Evolutionary conservation across 2,113 vertebrate genomes (phyloP), one percentile per base, ranked within the genome.

Genomic region (Actinemys pallida): DNA sequence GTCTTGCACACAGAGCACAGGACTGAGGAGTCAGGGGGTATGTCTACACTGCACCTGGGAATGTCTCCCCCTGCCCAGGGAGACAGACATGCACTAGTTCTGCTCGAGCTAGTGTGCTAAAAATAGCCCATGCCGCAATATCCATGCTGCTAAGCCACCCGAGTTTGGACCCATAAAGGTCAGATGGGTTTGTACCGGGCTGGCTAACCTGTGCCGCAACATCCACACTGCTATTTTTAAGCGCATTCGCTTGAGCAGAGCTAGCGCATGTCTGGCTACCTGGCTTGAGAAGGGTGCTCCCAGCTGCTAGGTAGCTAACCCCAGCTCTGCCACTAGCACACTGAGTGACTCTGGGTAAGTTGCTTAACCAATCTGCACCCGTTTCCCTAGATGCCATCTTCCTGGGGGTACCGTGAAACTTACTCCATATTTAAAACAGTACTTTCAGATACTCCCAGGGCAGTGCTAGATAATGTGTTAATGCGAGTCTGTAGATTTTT

Each of bases 401-500:
- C 29, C 31, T 14, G 29, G 13, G 62, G 7, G 62, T 31, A 13
- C 29, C 6, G 29, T 17, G 62, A 35, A 35, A 35, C 7, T 81
- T 90, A 39, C 22, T 81, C 84, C n/a, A 12, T 65, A 52, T 84
- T 10, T 86, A 52, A 39, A 39, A 49, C 88, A 57, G 35, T 27
- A 65, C 50, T 80, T 83, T 10, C 1, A 10, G 0, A 12, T 62
- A 88, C n/a, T 80, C 0, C 0, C n/a, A 25, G 39, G 56, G 50
- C 62, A 57, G 50, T 4, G 89, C 53, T 14, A 76, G 65, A 85
- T 79, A 39, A 19, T 14, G 50, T 13, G 49, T 69, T 79, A 88
- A 90, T 75, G 86, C 22, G 39, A 93, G 81, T 31, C 86, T 76
- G 53, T 79, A 76, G 39, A 39, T 80, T 49, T 49, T 81, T 88